These are phyloP conservation scores for Drosophila melanica DNA, from an alignment of 1,140 invertebrate genomes.

Conservation along the genomic window DNA sequence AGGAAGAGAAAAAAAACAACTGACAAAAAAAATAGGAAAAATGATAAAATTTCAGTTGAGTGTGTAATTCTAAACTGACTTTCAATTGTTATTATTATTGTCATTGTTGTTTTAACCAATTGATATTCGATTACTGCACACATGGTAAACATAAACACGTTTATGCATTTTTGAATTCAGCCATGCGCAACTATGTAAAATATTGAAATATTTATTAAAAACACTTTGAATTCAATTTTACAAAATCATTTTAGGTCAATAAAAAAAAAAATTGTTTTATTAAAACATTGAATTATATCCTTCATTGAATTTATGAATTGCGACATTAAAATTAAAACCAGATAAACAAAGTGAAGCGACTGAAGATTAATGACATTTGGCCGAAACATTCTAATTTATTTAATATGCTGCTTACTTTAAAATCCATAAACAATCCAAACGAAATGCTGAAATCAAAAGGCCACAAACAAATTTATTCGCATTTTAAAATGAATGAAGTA, in stretches of 20 bases:
- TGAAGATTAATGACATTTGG: not conserved
- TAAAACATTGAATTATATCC: conserved; percentile 1
- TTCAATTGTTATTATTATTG: conserved; percentile 24
- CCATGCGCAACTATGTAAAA: too few relatives aligned
- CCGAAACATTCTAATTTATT: conserved; percentile 35
- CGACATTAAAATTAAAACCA: not conserved
- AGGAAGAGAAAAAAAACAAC: conserved; percentile 38
- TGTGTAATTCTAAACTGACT: conserved; percentile 26
- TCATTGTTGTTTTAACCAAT: conserved; percentile 9
- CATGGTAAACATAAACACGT: not conserved
- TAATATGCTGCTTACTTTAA: conserved; percentile 16
- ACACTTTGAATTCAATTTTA: too few relatives aligned
- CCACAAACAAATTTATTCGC: conserved; percentile 74
- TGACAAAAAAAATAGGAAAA: conserved; percentile 7
- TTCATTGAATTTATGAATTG: conserved; percentile 7
- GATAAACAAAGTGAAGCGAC: not conserved
- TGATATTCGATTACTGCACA: conserved; percentile 28
- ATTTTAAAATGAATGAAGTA: conserved; percentile 80
- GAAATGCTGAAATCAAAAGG: conserved; percentile 32
- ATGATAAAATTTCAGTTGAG: conserved; percentile 19
- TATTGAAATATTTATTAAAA: too few relatives aligned
- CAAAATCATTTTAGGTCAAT: not conserved
- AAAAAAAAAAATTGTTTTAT: not conserved
- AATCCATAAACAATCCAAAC: not conserved
- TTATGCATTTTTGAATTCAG: not conserved